phyloP scores from a whole-genome alignment of 2,888 invertebrate genomes.

The Leptodirus hochenwartii region DNA sequence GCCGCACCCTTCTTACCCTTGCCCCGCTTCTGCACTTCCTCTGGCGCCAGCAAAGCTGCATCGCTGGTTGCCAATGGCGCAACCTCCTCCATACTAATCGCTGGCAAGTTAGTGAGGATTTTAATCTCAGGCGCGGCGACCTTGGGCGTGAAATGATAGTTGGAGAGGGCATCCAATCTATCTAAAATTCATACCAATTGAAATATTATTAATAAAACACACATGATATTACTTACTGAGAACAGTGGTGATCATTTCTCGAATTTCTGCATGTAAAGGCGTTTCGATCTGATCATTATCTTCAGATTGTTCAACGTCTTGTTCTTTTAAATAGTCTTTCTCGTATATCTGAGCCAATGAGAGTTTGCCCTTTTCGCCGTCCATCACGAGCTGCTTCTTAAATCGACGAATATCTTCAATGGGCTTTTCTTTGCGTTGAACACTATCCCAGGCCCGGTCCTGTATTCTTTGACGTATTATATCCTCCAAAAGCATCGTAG shows the following conservation, averaged over 20 bases:
- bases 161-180: slow-evolving; percentile 81
- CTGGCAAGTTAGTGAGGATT: slow-evolving; percentile 79
- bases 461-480: slow-evolving; percentile 83
- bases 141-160: slow-evolving; percentile 89
- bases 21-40: slow-evolving; percentile 78
- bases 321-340: slow-evolving; percentile 58
- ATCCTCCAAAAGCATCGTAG: slow-evolving; percentile 72
- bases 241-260: neutral
- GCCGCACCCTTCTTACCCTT: too few relatives aligned
- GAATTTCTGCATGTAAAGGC: slow-evolving; percentile 40
- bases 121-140: slow-evolving; percentile 70
- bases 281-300: slow-evolving; percentile 43
- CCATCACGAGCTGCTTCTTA: slow-evolving; percentile 71
- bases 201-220: too few relatives aligned
- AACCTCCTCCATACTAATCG: slow-evolving; percentile 88
- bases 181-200: slow-evolving; percentile 47
- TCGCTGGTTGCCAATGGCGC: slow-evolving; percentile 79
- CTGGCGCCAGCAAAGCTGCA: slow-evolving; percentile 73
- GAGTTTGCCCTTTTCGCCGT: slow-evolving; percentile 87
- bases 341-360: slow-evolving; percentile 92
- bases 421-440: slow-evolving; percentile 69
- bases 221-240: too few relatives aligned
- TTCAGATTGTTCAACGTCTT: slow-evolving; percentile 36
- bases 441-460: slow-evolving; percentile 89
- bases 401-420: slow-evolving; percentile 66